Conservation (phyloP, 2,888 invertebrate species). For the Agrotis segetum region DNA sequence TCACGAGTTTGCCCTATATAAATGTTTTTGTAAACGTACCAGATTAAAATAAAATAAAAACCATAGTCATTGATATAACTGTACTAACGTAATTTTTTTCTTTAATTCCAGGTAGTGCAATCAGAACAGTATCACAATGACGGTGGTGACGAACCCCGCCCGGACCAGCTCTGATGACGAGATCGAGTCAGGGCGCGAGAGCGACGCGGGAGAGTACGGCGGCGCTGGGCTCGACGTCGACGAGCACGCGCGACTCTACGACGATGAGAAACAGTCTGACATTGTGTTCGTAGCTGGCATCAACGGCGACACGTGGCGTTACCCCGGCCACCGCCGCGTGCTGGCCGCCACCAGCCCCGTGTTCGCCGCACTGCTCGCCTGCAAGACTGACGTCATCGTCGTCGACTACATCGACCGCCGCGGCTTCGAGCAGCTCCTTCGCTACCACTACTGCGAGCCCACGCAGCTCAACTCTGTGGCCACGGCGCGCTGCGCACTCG, state of each 20-base stretch:
- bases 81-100: conserved; percentile 42
- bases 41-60: not conserved
- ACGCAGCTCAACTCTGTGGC: conserved; percentile 91
- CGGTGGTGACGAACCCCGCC: conserved; percentile 87
- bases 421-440: conserved; percentile 92
- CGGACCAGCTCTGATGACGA: conserved; percentile 80
- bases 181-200: conserved; percentile 70
- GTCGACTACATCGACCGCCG: conserved; percentile 92
- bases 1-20: not conserved
- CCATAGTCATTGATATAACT: not conserved
- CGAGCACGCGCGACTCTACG: conserved; percentile 83
- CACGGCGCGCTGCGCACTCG: conserved; percentile 93
- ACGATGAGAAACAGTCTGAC: conserved; percentile 91
- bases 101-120: conserved; percentile 76
- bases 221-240: conserved; percentile 69
- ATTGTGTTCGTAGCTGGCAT: conserved; percentile 92
- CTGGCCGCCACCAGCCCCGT: conserved; percentile 92
- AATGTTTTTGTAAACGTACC: not conserved
- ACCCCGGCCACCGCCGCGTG: conserved; percentile 92
- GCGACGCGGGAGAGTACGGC: conserved; percentile 60
- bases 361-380: conserved; percentile 91
- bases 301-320: conserved; percentile 92
- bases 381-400: conserved; percentile 85
- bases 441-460: conserved; percentile 92
- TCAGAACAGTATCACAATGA: conserved; percentile 77